Evolutionary conservation across 2,888 invertebrate genomes (phyloP).

Genomic region (Dicyrtomina minuta): DNA sequence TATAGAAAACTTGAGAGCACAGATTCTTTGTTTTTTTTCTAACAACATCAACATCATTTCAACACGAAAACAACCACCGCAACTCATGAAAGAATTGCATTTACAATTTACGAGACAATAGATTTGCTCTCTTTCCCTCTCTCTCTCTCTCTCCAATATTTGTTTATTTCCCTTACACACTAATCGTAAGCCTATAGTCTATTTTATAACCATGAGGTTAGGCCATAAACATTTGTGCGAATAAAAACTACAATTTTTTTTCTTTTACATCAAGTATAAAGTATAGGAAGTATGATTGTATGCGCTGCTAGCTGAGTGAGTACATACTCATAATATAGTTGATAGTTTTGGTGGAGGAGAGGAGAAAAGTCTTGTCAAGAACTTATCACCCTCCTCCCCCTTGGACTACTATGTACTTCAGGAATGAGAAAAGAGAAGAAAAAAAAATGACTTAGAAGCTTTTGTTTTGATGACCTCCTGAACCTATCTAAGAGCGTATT

Average conservation of each 20-base stretch:
- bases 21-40: no score
- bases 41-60: no score
- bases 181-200: no score
- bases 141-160: constrained; percentile 6
- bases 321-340: no score
- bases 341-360: not conserved
- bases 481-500: not conserved
- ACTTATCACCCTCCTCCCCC: not conserved
- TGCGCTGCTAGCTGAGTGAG: no score
- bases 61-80: no score
- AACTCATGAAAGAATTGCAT: no score
- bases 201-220: not conserved
- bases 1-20: no score
- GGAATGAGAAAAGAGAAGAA: not conserved
- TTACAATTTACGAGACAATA: no score
- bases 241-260: not conserved
- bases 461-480: constrained; percentile 32
- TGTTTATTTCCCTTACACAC: no score
- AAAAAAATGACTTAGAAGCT: constrained; percentile 14
- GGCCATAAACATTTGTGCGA: no score
- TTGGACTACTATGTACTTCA: not conserved
- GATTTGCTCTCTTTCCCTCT: not conserved
- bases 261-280: no score
- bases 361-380: constrained; percentile 15
- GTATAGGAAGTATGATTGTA: not conserved